Percentiles rank a stretch among this genome's conserved stretches.
These are phyloP conservation scores for Amaurobius ferox DNA, from an alignment of 2,888 invertebrate genomes.

Conservation along the genomic window DNA sequence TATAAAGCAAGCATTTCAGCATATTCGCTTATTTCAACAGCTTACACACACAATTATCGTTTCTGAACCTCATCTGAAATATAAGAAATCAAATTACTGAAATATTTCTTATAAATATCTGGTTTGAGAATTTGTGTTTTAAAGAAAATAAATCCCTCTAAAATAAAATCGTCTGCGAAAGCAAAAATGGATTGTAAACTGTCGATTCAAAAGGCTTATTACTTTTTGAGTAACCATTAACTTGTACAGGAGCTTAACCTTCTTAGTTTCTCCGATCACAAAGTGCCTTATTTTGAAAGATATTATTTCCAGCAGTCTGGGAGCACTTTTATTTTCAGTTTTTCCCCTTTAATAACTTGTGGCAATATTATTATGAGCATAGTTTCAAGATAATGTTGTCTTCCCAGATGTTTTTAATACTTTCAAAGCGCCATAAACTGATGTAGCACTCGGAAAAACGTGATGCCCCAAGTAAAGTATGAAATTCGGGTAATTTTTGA, in stretches of 20 bases:
- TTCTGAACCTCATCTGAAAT: background rate
- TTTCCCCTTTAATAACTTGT: background rate
- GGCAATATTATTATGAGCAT: background rate
- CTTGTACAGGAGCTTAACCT: background rate
- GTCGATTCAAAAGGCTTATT: slow-evolving; percentile 1
- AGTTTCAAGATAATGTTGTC: background rate
- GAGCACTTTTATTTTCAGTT: background rate
- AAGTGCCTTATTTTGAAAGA: slow-evolving; percentile 6
- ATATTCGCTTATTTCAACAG: too few relatives aligned
- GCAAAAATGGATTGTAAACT: slow-evolving; percentile 12
- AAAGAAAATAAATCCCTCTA: background rate
- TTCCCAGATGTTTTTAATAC: slow-evolving; percentile 7
- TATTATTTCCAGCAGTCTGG: background rate
- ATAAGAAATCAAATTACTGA: slow-evolving; percentile 12
- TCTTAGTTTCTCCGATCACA: background rate
- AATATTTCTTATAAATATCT: slow-evolving; percentile 6
- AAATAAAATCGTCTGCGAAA: background rate
- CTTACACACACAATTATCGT: background rate
- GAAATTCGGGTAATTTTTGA: too few relatives aligned
- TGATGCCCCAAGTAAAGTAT: too few relatives aligned
- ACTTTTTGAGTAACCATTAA: slow-evolving; percentile 18
- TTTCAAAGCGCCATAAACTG: background rate
- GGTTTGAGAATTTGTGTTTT: background rate
- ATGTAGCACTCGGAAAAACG: background rate
- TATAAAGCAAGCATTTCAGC: too few relatives aligned